These are phyloP conservation scores for Chrysodeixis includens DNA, from an alignment of 2,888 invertebrate species.

Conservation along the genomic window DNA sequence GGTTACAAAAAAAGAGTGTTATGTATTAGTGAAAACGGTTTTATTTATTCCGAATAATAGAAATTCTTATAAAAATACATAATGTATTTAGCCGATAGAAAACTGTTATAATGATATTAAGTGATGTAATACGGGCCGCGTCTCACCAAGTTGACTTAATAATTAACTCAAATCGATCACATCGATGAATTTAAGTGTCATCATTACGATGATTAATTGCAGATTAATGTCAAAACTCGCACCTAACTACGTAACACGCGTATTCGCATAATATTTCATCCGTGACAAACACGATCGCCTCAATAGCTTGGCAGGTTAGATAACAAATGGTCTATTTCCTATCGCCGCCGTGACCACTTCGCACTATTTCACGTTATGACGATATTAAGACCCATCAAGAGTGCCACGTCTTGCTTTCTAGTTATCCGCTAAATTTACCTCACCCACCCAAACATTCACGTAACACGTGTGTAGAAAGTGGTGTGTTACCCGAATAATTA, in stretches of 20 bases:
- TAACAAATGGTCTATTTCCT: constrained; percentile 70
- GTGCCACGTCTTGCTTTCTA: constrained; percentile 73
- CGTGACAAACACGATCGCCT: constrained; percentile 68
- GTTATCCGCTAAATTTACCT: constrained; percentile 71
- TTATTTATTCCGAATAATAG: not conserved
- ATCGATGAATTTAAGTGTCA: not conserved
- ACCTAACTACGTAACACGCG: constrained; percentile 32
- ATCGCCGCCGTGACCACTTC: constrained; percentile 62
- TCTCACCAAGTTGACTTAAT: constrained; percentile 1
- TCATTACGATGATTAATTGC: constrained; percentile 17
- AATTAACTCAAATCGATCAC: constrained; percentile 4
- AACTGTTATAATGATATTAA: constrained; percentile 2
- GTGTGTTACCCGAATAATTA: constrained; percentile 72
- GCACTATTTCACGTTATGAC: constrained; percentile 75
- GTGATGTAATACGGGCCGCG: not conserved
- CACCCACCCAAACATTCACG: constrained; percentile 73
- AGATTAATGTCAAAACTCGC: constrained; percentile 46
- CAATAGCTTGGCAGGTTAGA: constrained; percentile 64
- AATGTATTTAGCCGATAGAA: not conserved
- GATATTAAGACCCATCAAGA: constrained; percentile 65
- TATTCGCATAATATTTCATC: constrained; percentile 60
- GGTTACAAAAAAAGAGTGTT: not conserved
- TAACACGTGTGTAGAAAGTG: constrained; percentile 81
- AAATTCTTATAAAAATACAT: constrained; percentile 1
- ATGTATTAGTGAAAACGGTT: not conserved